Conservation (phyloP, 2,797 vertebrate genomes). For the Nasua narica region DNA sequence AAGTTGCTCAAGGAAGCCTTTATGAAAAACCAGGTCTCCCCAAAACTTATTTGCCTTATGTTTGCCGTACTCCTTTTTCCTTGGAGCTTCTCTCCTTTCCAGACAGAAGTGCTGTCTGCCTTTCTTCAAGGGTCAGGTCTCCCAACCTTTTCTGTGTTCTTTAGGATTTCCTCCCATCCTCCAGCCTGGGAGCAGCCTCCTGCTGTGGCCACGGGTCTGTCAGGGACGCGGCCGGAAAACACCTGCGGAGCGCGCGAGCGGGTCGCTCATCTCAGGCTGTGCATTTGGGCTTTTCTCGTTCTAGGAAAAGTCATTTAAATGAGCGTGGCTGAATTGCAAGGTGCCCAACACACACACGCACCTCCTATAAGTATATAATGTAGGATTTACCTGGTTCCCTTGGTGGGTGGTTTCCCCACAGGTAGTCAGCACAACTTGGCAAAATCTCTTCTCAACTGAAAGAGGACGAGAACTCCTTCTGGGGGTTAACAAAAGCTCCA, state of each 20-base stretch:
- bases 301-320: background rate
- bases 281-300: background rate
- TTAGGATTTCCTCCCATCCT: background rate
- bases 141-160: background rate
- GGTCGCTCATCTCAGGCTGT: slow-evolving; percentile 9
- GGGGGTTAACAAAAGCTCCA: background rate
- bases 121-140: background rate
- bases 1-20: background rate
- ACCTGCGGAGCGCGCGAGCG: background rate
- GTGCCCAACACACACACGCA: background rate
- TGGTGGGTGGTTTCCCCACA: background rate
- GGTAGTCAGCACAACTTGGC: slow-evolving; percentile 22
- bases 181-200: background rate
- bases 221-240: background rate
- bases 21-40: background rate
- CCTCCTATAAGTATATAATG: background rate
- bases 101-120: background rate
- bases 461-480: background rate
- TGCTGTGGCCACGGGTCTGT: background rate
- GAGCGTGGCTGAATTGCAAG: background rate
- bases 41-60: background rate
- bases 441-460: slow-evolving; percentile 27
- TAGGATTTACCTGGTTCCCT: slow-evolving; percentile 38
- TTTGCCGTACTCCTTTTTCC: background rate
- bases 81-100: slow-evolving; percentile 27